phyloP scores from a whole-genome alignment of 2,113 vertebrate genomes.

The Elgaria multicarinata region DNA sequence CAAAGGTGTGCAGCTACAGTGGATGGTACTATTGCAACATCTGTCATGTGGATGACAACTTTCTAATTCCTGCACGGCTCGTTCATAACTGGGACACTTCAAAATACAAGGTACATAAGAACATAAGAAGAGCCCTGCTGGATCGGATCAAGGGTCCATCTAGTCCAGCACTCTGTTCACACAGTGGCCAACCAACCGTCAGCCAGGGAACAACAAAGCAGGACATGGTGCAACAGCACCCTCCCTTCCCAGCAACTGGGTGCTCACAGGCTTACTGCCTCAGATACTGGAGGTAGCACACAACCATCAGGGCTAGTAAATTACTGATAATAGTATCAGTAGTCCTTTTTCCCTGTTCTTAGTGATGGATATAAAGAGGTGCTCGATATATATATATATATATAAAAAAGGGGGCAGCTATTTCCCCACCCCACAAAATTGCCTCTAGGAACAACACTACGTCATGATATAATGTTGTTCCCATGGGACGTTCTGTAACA shows the following conservation, averaged over 20 bases:
- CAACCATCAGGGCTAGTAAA: too few species aligned
- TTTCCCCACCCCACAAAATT: neutral
- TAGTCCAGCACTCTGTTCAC: too few species aligned
- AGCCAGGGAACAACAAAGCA: too few species aligned
- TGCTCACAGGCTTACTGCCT: too few species aligned
- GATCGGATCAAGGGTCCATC: too few species aligned
- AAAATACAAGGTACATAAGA: slow-evolving; percentile 98
- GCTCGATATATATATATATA: too few species aligned
- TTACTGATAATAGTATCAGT: neutral
- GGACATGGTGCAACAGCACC: too few species aligned
- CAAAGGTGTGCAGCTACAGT: slow-evolving; percentile 97
- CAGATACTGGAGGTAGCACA: too few species aligned
- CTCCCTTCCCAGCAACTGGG: too few species aligned
- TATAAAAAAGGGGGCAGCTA: neutral
- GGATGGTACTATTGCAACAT: slow-evolving; percentile 96
- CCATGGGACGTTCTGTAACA: neutral
- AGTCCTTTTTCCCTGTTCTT: neutral
- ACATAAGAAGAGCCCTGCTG: too few species aligned
- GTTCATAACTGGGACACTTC: slow-evolving; percentile 98
- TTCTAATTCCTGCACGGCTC: slow-evolving; percentile 95
- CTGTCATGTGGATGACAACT: slow-evolving; percentile 94
- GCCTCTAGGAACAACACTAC: neutral
- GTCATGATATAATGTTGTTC: neutral
- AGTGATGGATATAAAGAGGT: neutral
- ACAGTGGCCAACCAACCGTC: too few species aligned